Conservation (phyloP, 1,140 invertebrate species). For the Bombus vancouverensis region DNA sequence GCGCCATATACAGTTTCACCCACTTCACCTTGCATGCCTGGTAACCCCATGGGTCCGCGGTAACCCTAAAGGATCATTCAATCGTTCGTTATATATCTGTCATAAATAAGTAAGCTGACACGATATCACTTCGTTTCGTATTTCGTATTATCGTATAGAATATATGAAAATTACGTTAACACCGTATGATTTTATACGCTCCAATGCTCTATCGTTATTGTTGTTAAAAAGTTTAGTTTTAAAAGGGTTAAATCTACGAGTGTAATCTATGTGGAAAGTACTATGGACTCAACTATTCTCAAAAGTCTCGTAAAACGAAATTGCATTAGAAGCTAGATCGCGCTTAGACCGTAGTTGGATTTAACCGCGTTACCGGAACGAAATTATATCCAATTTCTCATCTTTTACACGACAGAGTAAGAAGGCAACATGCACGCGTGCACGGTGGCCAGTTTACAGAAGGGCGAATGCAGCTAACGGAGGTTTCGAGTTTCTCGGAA, state of each 20-base stretch:
- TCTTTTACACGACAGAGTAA: neutral
- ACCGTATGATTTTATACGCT: too few relatives aligned
- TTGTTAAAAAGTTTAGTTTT: too few relatives aligned
- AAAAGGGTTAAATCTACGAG: too few relatives aligned
- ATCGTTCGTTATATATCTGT: neutral
- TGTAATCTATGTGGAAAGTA: fast-evolving
- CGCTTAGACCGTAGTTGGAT: too few relatives aligned
- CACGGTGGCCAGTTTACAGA: neutral
- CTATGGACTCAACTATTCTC: fast-evolving
- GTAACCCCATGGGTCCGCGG: constrained; percentile 81
- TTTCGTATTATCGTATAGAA: too few relatives aligned
- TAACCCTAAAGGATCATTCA: constrained; percentile 69
- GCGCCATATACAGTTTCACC: constrained; percentile 78
- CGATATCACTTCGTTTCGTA: too few relatives aligned
- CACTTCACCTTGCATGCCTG: constrained; percentile 84
- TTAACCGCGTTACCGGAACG: neutral
- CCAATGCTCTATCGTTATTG: too few relatives aligned
- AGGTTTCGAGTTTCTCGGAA: constrained; percentile 43
- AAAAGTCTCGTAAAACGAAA: too few relatives aligned
- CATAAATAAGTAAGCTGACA: too few relatives aligned
- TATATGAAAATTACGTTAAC: too few relatives aligned
- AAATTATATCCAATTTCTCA: constrained; percentile 5
- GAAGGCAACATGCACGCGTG: neutral
- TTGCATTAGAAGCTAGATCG: too few relatives aligned
- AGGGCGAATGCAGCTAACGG: neutral